Conservation (phyloP, 2,797 vertebrate species). For the Aulostomus chinensis region DNA sequence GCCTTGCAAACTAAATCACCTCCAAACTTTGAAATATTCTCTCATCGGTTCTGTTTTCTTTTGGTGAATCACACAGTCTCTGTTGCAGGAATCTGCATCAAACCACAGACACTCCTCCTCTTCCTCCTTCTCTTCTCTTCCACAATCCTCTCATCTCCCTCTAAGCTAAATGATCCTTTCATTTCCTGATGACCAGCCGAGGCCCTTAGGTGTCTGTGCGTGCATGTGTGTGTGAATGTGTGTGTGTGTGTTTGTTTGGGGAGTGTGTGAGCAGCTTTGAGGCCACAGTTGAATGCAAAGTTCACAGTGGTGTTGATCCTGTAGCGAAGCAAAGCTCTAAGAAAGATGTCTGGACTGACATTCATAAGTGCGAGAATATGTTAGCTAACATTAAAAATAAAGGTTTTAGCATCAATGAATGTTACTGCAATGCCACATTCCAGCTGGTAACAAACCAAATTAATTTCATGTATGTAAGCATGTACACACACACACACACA, state of each 20-base stretch:
- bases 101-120: constrained; percentile 50
- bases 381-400: not conserved
- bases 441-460: constrained; percentile 38
- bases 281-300: constrained; percentile 80
- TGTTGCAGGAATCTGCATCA: constrained; percentile 47
- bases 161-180: constrained; percentile 92
- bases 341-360: constrained; percentile 81
- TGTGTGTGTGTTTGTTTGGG: constrained; percentile 57
- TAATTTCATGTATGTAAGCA: too few species aligned
- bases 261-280: constrained; percentile 55
- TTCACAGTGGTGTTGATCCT: constrained; percentile 90
- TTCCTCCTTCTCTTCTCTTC: constrained; percentile 53
- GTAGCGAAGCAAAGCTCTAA: constrained; percentile 85
- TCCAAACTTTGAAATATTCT: constrained; percentile 3
- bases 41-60: constrained; percentile 41
- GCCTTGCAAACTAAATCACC: constrained; percentile 3
- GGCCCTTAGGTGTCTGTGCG: constrained; percentile 84
- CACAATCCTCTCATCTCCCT: constrained; percentile 69
- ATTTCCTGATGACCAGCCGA: constrained; percentile 89
- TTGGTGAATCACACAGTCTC: constrained; percentile 44
- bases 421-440: constrained; percentile 41
- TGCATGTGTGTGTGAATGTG: constrained; percentile 54
- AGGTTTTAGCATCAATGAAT: constrained; percentile 17
- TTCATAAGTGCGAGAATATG: constrained; percentile 76
- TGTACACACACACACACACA: constrained; percentile 46